These are phyloP conservation scores for Dinoponera quadriceps DNA, from an alignment of 1,140 invertebrate species.

Conservation along the genomic window DNA sequence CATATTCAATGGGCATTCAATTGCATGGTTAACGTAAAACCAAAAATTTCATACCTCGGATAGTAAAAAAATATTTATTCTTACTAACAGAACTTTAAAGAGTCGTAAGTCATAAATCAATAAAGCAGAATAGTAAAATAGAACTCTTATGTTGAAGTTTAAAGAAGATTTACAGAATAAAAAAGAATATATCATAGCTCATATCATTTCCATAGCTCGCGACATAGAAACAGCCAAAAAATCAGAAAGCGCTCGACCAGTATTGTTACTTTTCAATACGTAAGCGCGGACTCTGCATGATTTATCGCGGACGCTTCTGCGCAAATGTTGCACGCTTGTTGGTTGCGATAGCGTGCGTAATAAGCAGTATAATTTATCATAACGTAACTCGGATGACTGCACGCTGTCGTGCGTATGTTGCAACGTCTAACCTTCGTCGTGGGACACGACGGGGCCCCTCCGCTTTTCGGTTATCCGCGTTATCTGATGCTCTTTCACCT, in stretches of 20 bases:
- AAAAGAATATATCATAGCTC: background rate
- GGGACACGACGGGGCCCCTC: conserved; percentile 2
- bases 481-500: conserved; percentile 45
- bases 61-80: too few relatives aligned
- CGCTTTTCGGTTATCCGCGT: conserved; percentile 25
- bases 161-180: too few relatives aligned
- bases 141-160: too few relatives aligned
- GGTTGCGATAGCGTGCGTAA: conserved; percentile 38
- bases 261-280: conserved; percentile 5
- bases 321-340: conserved; percentile 21
- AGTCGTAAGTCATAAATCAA: too few relatives aligned
- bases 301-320: conserved; percentile 17
- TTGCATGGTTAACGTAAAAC: too few relatives aligned
- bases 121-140: too few relatives aligned
- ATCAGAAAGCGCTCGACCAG: background rate
- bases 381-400: conserved; percentile 20
- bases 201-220: background rate
- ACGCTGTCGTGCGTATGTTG: conserved; percentile 9
- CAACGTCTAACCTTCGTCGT: conserved; percentile 24
- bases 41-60: too few relatives aligned
- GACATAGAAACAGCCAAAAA: too few relatives aligned
- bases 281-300: background rate
- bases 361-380: conserved; percentile 44
- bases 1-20: too few relatives aligned
- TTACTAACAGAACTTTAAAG: too few relatives aligned